Evolutionary conservation across 2,797 vertebrate genomes (phyloP), one percentile per base, ranked within the genome.

Genomic region (Menidia menidia): DNA sequence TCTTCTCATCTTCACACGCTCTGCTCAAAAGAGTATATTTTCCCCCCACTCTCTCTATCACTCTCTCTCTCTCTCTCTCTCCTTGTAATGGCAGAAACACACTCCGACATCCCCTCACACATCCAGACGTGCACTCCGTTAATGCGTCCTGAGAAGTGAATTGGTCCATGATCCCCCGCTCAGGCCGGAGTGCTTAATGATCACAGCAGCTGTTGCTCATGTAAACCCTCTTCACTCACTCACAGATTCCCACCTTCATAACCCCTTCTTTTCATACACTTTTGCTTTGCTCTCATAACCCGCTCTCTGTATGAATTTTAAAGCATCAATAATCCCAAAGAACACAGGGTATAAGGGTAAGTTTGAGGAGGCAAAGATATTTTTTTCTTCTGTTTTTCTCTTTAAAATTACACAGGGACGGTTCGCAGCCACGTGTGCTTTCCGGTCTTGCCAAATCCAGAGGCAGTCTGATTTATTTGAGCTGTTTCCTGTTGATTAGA

Each of bases 201-300:
- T 78, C 80, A 60, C 71, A 90, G 80, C 93, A 95, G 93, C 94
- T 95, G 94, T 75, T 91, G 81, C 68, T 87, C 84, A 75, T 90
- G 88, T 92, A 90, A 91, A 88, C 82, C 68, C 66, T 65, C 32
- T 64, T 51, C 61, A 41, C 53, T 54, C 61, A 47, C 51, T 48
- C 63, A 43, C 48, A 50, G 30, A 54, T 5, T 63, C 57, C 68
- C 44, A 70, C 60, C 30, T 56, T 47, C 62, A 54, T 68, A 54
- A 76, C 16, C 16, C 48, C 67, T 2, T 71, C 61, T 66, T 63
- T 60, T 50, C 45, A 33, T 39, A 39, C 35, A 39, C 35, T 7
- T 61, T 41, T 62, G 14, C 43, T 59, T 72, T 51, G 32, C 64
- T 60, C 12, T 60, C 52, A 30, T 14, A 15, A 53, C 30, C 63